A percentile compares a stretch with the other conserved stretches of the same genome.
Evolutionary conservation across 2,888 invertebrate genomes (phyloP).

Genomic region (Scaptomyza tumidula): DNA sequence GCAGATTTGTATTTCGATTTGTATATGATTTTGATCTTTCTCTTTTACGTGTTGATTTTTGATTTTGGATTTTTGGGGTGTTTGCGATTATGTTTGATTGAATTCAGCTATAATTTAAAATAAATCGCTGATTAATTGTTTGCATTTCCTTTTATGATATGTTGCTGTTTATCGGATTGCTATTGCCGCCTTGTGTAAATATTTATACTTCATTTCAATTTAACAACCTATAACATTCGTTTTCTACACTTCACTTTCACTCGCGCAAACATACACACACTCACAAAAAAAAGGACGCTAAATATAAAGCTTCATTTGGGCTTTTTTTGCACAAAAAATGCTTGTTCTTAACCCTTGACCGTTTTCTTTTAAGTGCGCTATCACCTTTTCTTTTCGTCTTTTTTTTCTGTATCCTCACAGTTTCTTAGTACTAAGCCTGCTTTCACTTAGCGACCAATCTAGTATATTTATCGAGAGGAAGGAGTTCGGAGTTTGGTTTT

Average conservation of each 20-base stretch:
- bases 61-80: neutral
- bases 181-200: conserved; percentile 68
- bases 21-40: conserved; percentile 6
- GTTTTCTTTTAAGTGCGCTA: conserved; percentile 38
- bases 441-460: conserved; percentile 18
- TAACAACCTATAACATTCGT: conserved; percentile 67
- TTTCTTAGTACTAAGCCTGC: conserved; percentile 16
- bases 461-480: conserved; percentile 23
- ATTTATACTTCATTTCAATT: conserved; percentile 72
- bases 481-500: conserved; percentile 5
- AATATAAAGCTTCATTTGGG: conserved; percentile 35
- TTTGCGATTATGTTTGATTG: conserved; percentile 1
- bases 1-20: conserved; percentile 23
- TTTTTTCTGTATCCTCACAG: conserved; percentile 1
- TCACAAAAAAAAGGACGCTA: conserved; percentile 48
- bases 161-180: conserved; percentile 65
- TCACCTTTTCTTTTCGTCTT: conserved; percentile 46
- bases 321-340: conserved; percentile 46
- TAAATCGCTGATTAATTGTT: conserved; percentile 48
- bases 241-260: conserved; percentile 18
- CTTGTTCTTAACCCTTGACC: conserved; percentile 49
- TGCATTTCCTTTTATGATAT: conserved; percentile 66
- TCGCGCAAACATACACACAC: neutral
- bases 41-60: conserved; percentile 11
- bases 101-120: conserved; percentile 50